phyloP scores from a whole-genome alignment of 2,888 invertebrate species.

The Agriopis marginaria region DNA sequence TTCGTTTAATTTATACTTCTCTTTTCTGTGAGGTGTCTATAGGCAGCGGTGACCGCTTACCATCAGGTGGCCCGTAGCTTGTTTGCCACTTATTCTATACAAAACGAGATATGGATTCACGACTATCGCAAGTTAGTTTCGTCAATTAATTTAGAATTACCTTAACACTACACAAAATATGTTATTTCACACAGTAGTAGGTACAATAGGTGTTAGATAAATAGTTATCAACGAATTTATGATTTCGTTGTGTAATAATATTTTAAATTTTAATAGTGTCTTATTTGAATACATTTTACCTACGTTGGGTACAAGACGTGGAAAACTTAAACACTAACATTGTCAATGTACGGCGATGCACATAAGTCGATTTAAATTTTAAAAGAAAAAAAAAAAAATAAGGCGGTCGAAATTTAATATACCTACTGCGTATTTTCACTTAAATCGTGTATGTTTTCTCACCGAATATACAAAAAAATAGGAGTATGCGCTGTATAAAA shows the following conservation, averaged over 20 bases:
- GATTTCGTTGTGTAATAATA: slow-evolving; percentile 19
- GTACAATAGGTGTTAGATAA: slow-evolving; percentile 30
- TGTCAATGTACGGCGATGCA: not conserved
- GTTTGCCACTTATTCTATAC: no score
- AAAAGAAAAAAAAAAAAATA: no score
- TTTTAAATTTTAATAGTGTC: slow-evolving; percentile 19
- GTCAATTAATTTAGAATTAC: slow-evolving; percentile 7
- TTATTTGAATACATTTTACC: slow-evolving; percentile 6
- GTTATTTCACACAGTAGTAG: slow-evolving; percentile 21
- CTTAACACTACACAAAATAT: not conserved
- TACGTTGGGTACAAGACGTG: slow-evolving; percentile 9
- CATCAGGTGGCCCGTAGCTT: no score
- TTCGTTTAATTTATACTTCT: no score
- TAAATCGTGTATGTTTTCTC: no score
- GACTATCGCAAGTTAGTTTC: not conserved
- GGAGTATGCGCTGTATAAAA: no score
- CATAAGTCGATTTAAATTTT: no score
- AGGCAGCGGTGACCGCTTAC: no score
- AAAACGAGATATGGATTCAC: not conserved
- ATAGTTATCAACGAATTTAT: slow-evolving; percentile 21
- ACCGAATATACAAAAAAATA: no score
- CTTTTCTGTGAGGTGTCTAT: no score
- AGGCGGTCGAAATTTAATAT: no score
- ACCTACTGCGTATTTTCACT: no score
- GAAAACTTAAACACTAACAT: slow-evolving; percentile 9